Evolutionary conservation across 2,888 invertebrate genomes (phyloP).

Genomic region (Eilema depressum): DNA sequence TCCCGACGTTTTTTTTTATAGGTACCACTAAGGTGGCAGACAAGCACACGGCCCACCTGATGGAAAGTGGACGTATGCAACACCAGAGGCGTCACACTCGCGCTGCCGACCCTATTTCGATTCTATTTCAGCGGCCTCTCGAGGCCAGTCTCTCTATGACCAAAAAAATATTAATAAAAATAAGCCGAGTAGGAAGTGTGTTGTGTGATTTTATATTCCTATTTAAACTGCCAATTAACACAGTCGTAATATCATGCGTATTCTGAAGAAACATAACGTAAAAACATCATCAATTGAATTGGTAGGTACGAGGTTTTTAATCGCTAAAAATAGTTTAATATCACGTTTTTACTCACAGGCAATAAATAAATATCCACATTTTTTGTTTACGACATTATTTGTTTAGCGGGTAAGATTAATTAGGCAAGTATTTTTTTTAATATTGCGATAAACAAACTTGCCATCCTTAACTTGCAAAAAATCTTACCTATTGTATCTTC

Average conservation of each 20-base stretch:
- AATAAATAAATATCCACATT: not conserved
- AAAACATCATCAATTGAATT: not conserved
- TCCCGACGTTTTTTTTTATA: no score
- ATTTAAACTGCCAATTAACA: not conserved
- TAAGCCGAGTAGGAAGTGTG: not conserved
- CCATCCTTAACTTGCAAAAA: no score
- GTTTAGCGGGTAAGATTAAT: not conserved
- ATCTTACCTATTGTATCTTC: not conserved
- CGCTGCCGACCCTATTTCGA: not conserved
- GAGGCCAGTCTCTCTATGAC: not conserved
- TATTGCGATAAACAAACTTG: not conserved
- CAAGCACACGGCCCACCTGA: no score
- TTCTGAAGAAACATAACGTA: not conserved
- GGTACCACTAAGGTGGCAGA: no score
- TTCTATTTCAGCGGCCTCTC: not conserved
- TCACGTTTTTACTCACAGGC: not conserved
- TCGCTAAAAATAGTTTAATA: not conserved
- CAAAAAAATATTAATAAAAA: not conserved
- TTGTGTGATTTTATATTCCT: not conserved
- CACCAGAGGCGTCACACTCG: no score
- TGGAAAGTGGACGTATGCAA: no score
- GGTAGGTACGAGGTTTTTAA: not conserved
- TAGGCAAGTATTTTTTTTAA: not conserved
- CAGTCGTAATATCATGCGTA: not conserved
- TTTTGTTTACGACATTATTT: not conserved